Evolutionary conservation across 2,797 vertebrate genomes (phyloP).

Genomic region (Parambassis ranga): DNA sequence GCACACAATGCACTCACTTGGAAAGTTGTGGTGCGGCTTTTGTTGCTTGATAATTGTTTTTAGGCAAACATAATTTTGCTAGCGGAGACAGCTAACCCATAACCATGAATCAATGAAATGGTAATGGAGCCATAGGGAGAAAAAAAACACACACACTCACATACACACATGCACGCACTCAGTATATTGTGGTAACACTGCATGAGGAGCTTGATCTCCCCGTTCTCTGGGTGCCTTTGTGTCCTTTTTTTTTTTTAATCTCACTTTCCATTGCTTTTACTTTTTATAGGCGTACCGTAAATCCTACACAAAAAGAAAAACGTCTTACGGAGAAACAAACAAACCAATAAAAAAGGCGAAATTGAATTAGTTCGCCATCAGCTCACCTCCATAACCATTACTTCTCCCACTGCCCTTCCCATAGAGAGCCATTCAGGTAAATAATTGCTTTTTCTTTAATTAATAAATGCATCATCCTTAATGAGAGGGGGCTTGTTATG

Average conservation of each 20-base stretch:
- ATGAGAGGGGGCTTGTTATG: slow-evolving; percentile 69
- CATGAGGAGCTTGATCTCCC: slow-evolving; percentile 12
- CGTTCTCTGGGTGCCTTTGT: not conserved
- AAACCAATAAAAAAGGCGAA: slow-evolving; percentile 55
- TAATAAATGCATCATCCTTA: slow-evolving; percentile 73
- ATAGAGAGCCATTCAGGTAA: slow-evolving; percentile 64
- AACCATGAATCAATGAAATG: slow-evolving; percentile 74
- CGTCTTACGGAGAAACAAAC: slow-evolving; percentile 53
- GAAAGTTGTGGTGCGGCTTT: slow-evolving; percentile 59
- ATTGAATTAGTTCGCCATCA: slow-evolving; percentile 45
- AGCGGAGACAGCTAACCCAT: slow-evolving; percentile 68
- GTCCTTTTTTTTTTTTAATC: not conserved
- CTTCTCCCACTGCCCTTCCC: slow-evolving; percentile 7
- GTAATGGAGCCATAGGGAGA: slow-evolving; percentile 62
- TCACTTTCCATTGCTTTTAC: slow-evolving; percentile 22
- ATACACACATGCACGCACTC: too few species aligned
- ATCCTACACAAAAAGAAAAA: slow-evolving; percentile 32
- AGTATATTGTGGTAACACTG: slow-evolving; percentile 16
- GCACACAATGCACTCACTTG: slow-evolving; percentile 52
- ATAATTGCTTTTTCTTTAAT: slow-evolving; percentile 64
- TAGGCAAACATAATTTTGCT: slow-evolving; percentile 66
- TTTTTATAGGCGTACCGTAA: slow-evolving; percentile 32
- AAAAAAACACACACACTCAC: not conserved
- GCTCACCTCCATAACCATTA: slow-evolving; percentile 54
- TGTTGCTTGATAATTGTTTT: slow-evolving; percentile 76